A percentile compares a stretch with the other conserved stretches of the same genome.
phyloP scores from a whole-genome alignment of 2,797 vertebrate genomes.

The Pelodytes ibericus region DNA sequence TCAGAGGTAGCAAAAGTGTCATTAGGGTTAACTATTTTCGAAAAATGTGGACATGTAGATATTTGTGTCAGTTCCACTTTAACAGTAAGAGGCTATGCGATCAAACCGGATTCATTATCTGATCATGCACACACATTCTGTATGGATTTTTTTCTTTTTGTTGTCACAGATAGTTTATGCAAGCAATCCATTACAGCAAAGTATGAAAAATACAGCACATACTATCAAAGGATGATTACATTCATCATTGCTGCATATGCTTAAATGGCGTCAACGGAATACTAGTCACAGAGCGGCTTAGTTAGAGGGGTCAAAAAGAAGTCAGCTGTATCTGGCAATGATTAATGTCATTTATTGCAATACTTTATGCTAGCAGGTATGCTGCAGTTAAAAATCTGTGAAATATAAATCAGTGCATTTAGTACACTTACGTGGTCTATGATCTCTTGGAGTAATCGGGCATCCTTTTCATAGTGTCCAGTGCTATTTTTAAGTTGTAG shows the following conservation, averaged over 20 bases:
- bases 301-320: conserved; percentile 47
- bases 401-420: conserved; percentile 35
- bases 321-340: conserved; percentile 36
- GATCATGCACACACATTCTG: neutral
- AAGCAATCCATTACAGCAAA: conserved; percentile 17
- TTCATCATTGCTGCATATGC: conserved; percentile 17
- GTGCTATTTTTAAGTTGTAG: conserved; percentile 83
- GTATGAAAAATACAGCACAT: conserved; percentile 3
- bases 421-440: conserved; percentile 83
- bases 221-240: conserved; percentile 11
- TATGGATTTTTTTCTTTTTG: neutral
- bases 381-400: conserved; percentile 25
- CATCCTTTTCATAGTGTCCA: conserved; percentile 84
- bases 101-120: neutral
- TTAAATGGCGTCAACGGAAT: conserved; percentile 19
- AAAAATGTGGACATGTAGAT: no score
- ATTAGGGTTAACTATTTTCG: no score
- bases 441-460: conserved; percentile 80
- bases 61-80: neutral
- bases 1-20: no score
- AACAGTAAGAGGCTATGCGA: neutral
- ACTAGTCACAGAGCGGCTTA: conserved; percentile 18
- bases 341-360: conserved; percentile 45
- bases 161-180: conserved; percentile 13
- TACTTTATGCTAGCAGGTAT: conserved; percentile 32